phyloP scores from a whole-genome alignment of 2,113 vertebrate genomes.

The Telmatochromis sp. region DNA sequence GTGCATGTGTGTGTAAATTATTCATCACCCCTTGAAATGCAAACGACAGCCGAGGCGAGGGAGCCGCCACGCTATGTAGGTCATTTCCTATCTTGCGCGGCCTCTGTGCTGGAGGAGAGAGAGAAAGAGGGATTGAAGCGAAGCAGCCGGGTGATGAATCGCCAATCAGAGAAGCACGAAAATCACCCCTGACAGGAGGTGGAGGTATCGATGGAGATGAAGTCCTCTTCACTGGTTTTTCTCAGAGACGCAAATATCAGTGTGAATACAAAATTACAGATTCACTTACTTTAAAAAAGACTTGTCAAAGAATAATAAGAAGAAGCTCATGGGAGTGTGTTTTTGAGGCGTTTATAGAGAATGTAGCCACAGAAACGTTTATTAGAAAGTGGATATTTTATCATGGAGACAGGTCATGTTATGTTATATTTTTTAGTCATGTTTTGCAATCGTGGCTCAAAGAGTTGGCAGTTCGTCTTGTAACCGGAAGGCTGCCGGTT shows the following conservation, averaged over 20 bases:
- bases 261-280: not conserved
- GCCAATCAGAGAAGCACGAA: not conserved
- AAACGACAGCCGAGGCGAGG: constrained; percentile 43
- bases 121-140: not conserved
- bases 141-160: not conserved
- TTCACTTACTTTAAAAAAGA: not conserved
- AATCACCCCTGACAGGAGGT: not conserved
- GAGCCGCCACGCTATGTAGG: constrained; percentile 42
- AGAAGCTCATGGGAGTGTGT: not conserved
- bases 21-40: constrained; percentile 52
- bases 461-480: not conserved
- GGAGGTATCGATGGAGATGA: not conserved
- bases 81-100: constrained; percentile 36
- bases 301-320: not conserved
- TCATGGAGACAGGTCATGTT: not conserved
- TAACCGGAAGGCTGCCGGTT: not conserved
- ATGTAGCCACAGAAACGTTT: not conserved
- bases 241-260: not conserved
- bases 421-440: not conserved
- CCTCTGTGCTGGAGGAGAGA: not conserved
- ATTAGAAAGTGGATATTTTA: not conserved
- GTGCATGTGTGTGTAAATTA: constrained; percentile 32
- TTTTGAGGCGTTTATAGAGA: not conserved
- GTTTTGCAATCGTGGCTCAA: not conserved
- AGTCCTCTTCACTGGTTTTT: not conserved